phyloP scores from a whole-genome alignment of 2,797 vertebrate species.

The Anguilla anguilla region DNA sequence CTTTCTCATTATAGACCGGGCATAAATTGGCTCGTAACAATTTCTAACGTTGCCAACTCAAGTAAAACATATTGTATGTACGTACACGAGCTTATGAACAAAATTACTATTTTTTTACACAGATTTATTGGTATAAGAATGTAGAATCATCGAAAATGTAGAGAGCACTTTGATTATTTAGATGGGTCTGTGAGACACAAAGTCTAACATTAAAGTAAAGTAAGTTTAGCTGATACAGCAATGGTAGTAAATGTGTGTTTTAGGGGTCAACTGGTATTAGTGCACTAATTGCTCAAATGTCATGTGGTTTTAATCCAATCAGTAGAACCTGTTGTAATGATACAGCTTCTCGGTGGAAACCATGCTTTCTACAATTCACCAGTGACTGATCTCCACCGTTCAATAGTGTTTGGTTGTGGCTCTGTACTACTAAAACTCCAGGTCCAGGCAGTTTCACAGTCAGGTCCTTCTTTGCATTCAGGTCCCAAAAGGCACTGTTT shows the following conservation, averaged over 20 bases:
- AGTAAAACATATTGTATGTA: neutral
- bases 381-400: neutral
- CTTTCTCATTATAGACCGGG: neutral
- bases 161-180: neutral
- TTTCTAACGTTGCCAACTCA: neutral
- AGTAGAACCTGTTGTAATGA: neutral
- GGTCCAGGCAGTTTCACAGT: neutral
- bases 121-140: neutral
- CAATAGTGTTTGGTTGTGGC: neutral
- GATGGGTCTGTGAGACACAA: neutral
- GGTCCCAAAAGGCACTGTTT: neutral
- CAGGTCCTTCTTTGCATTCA: neutral
- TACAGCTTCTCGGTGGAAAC: neutral
- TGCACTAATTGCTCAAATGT: neutral
- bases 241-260: conserved; percentile 38
- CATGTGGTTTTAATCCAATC: neutral
- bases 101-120: neutral
- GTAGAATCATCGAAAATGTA: neutral
- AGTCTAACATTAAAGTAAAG: neutral
- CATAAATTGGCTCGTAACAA: neutral
- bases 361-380: neutral
- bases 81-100: neutral
- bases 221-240: neutral
- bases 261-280: conserved; percentile 40
- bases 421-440: neutral